phyloP scores from a whole-genome alignment of 2,797 vertebrate genomes.

The Pseudomugil gertrudae region DNA sequence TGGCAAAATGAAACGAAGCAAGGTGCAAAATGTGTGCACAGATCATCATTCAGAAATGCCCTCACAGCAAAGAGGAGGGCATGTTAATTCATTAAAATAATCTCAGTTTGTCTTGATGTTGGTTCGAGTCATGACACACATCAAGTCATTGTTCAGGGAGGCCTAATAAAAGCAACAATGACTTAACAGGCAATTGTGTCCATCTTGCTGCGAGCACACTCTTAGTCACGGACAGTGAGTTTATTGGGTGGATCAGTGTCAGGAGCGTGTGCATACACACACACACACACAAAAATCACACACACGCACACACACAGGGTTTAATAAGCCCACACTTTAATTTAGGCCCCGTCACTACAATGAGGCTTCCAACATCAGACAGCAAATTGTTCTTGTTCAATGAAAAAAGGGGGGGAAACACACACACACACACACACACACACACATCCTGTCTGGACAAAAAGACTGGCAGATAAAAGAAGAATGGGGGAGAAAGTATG shows the following conservation, averaged over 20 bases:
- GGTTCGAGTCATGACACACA: slow-evolving; percentile 72
- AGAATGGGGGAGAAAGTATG: slow-evolving; percentile 32
- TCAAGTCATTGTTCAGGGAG: slow-evolving; percentile 74
- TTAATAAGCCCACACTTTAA: slow-evolving; percentile 84
- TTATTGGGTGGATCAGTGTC: slow-evolving; percentile 83
- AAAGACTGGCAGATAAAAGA: slow-evolving; percentile 74
- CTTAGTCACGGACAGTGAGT: slow-evolving; percentile 84
- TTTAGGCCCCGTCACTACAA: slow-evolving; percentile 83
- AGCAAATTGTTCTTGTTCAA: slow-evolving; percentile 84
- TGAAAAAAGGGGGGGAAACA: slow-evolving; percentile 60
- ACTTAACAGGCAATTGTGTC: slow-evolving; percentile 85
- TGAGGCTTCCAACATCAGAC: slow-evolving; percentile 82
- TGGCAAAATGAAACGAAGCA: slow-evolving; percentile 21
- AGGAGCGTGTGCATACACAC: slow-evolving; percentile 62
- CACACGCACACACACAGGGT: slow-evolving; percentile 58
- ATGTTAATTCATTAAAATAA: slow-evolving; percentile 79
- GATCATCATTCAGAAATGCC: slow-evolving; percentile 45
- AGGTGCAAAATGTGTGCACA: slow-evolving; percentile 30
- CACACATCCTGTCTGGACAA: slow-evolving; percentile 75
- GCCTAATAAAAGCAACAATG: slow-evolving; percentile 81
- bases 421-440: slow-evolving; percentile 52
- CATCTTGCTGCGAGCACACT: slow-evolving; percentile 79
- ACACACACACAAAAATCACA: background rate
- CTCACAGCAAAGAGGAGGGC: slow-evolving; percentile 29
- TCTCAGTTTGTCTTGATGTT: slow-evolving; percentile 65